Evolutionary conservation across 2,797 vertebrate species (phyloP), one percentile per base, ranked within the genome.

Genomic region (Cryptoprocta ferox): DNA sequence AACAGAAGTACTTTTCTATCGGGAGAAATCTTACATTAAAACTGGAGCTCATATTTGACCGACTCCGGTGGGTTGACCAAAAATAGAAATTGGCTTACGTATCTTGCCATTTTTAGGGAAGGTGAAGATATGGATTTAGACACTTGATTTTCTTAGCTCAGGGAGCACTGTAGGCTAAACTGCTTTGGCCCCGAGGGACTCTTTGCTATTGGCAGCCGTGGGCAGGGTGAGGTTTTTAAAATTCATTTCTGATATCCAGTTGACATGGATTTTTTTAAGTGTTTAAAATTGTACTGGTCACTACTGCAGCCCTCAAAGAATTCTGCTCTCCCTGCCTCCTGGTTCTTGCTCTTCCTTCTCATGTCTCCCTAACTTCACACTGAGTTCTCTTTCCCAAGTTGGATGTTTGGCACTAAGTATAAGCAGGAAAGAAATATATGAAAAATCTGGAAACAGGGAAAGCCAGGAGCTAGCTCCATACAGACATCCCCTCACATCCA

Each of bases 71-170:
- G n/a, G 30, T 65, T 93, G 95, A 96, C 96, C 97, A 97, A 97
- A 98, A 98, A 98, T 97, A 98, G 97, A 95, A 97, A 94, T 68
- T 86, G 93, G 96, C 97, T 96, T 97, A 75, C 28, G 1, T 63
- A 97, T 59, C 89, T 89, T 98, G 97, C 91, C 92, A 83, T 93
- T 91, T 95, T 87, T 93, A 97, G 97, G 87, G 75, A 75, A 93
- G 91, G 94, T 95, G 95, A 97, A 89, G 90, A 89, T 87, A 97
- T 92, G 63, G 85, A 82, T 94, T 95, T 94, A 94, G 97, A 98
- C 98, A 97, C 92, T 95, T 96, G 97, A 85, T 97, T 98, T 97
- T 96, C 97, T 96, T 97, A 89, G 96, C 96, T 97, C 18, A 92
- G 93, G 91, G 97, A 98, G 9, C 83, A 96, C 97, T 97, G 95